Conservation (phyloP, 2,113 vertebrate genomes). For the Chlorocebus sabaeus region DNA sequence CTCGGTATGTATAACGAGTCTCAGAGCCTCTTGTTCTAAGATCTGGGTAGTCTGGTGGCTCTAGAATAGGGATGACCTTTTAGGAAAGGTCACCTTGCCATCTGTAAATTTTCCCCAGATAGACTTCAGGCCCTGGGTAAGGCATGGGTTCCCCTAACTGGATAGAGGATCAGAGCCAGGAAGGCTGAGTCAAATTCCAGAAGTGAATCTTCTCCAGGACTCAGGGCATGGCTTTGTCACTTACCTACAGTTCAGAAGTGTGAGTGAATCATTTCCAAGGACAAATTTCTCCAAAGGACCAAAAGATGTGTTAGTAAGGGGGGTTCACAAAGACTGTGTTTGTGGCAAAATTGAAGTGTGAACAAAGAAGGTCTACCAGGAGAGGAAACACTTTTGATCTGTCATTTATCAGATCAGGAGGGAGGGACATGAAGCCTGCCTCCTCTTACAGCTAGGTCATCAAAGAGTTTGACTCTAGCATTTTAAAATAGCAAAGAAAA, state of each 20-base stretch:
- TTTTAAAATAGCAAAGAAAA: conserved; percentile 15
- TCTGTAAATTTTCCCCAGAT: background rate
- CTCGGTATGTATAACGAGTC: background rate
- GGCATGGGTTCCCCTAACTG: background rate
- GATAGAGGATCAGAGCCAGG: background rate
- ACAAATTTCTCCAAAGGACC: background rate
- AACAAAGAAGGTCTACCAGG: background rate
- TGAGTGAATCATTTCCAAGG: background rate
- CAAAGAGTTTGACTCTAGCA: background rate
- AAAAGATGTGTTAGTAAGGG: background rate
- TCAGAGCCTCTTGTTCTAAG: background rate
- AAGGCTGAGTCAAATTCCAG: background rate
- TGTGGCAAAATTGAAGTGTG: background rate
- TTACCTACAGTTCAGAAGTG: background rate
- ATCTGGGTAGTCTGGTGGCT: background rate
- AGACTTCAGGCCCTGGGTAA: background rate
- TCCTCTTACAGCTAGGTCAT: background rate
- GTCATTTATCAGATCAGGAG: background rate
- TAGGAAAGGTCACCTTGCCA: background rate
- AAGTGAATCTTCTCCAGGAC: background rate
- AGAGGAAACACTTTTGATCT: conserved; percentile 5
- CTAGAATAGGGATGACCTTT: background rate
- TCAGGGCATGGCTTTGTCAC: background rate
- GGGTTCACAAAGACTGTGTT: background rate
- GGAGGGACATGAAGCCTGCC: background rate